Conservation (phyloP, 1,140 invertebrate species). For the Asbolus verrucosus region DNA sequence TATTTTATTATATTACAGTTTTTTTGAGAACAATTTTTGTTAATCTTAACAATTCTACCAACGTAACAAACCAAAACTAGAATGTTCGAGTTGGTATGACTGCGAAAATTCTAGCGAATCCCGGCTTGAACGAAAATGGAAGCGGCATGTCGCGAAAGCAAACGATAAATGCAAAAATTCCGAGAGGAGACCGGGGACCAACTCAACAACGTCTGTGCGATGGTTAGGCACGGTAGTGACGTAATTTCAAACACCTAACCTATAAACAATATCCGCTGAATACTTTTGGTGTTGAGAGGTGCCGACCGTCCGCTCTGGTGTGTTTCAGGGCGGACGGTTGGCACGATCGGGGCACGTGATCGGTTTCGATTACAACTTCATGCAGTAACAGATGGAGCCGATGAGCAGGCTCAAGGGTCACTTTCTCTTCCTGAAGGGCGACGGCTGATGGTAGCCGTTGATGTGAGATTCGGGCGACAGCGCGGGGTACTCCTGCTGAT, state of each 20-base stretch:
- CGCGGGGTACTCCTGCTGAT: constrained; percentile 56
- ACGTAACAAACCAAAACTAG: background rate
- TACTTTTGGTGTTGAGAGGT: constrained; percentile 19
- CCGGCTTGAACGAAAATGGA: background rate
- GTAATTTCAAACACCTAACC: constrained; percentile 19
- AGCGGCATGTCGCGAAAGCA: constrained; percentile 4
- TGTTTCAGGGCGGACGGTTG: background rate
- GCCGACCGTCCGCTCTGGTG: background rate
- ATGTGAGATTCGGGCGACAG: constrained; percentile 49
- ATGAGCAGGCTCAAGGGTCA: constrained; percentile 49
- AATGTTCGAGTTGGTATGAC: background rate
- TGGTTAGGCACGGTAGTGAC: constrained; percentile 48
- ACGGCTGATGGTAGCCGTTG: constrained; percentile 53
- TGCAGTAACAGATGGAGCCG: constrained; percentile 36
- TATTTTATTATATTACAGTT: constrained; percentile 26
- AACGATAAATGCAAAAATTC: constrained; percentile 3
- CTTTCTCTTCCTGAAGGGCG: constrained; percentile 60
- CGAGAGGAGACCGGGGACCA: background rate
- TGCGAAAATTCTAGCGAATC: constrained; percentile 5
- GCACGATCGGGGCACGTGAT: background rate
- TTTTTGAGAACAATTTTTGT: constrained; percentile 20
- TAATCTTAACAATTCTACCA: constrained; percentile 2
- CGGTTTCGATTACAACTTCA: constrained; percentile 23
- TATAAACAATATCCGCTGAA: constrained; percentile 13
- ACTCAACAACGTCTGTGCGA: constrained; percentile 16